Evolutionary conservation across 2,888 invertebrate genomes (phyloP), one percentile per base, ranked within the genome.

Genomic region (Trachelus troglodyta): DNA sequence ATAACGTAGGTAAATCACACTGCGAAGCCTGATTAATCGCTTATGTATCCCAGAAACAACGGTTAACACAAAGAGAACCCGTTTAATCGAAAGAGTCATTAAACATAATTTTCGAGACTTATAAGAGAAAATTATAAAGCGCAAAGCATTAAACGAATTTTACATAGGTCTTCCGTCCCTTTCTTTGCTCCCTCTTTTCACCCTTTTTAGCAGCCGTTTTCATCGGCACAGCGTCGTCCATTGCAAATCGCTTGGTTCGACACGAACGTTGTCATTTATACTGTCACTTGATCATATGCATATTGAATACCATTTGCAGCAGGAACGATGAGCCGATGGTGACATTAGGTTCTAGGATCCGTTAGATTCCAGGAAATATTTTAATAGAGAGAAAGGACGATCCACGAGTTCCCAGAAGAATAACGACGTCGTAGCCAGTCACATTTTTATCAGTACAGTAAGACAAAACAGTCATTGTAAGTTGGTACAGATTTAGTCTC

Each of bases 51-150:
- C 40, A 40, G 2, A 15, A 40, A 40, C 40, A 40, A 40, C 4
- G 12, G 15, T 40, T 6, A 40, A 40, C 1, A 40, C 15, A 40
- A 69, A 69, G 33, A 69, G 23, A 69, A 33, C 69, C 30, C 30
- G 33, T 12, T 30, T 12, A 69, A 15, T 69, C 69, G 69, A 69
- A 69, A 69, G 69, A 30, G 23, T 33, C 90, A 90, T 91, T 89
- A 89, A 90, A 91, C 91, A 91, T 91, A 90, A 90, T 90, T 91
- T 90, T 89, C 88, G 73, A 30, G 30, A 69, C 69, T 30, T n/a
- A 33, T 15, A 40, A 40, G 40, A 40, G 30, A 0, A 69, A 69
- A 30, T 69, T 1, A 69, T 69, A 69, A 40, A 69, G 30, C 69
- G 69, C 30, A 33, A 69, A 69, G 69, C 69, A 4, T 69, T 69